These are phyloP conservation scores for Lethenteron camtschaticum DNA, from an alignment of 2,113 vertebrate genomes.

Conservation along the genomic window DNA sequence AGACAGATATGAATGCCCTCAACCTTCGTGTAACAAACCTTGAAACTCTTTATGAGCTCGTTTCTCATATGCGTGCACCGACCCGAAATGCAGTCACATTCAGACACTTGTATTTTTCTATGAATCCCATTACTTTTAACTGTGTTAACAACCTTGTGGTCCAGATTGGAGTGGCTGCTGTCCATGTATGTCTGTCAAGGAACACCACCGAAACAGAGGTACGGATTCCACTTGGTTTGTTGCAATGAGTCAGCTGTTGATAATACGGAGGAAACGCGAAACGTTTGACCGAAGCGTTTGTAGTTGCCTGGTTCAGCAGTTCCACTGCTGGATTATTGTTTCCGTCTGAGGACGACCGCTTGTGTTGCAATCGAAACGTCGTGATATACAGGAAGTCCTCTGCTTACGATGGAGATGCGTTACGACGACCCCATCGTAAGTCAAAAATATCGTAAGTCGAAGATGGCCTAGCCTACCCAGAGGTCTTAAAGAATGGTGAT, in stretches of 20 bases:
- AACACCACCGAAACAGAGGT: conserved; percentile 69
- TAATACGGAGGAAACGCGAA: neutral
- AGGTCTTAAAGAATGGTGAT: too few relatives aligned
- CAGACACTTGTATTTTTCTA: neutral
- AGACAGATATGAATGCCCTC: neutral
- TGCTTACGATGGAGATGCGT: too few relatives aligned
- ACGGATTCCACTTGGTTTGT: conserved; percentile 12
- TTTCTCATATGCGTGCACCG: neutral
- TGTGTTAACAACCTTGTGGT: neutral
- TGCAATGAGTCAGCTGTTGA: neutral
- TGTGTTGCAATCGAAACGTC: neutral
- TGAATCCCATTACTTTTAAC: neutral
- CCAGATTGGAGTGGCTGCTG: conserved; percentile 70
- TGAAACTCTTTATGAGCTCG: neutral
- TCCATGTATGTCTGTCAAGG: conserved; percentile 53
- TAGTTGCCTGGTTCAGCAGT: neutral
- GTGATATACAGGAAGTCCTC: neutral
- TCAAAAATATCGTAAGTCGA: too few relatives aligned
- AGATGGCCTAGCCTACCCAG: too few relatives aligned
- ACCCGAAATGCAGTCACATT: neutral
- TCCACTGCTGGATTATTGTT: neutral
- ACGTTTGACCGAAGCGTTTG: too few relatives aligned
- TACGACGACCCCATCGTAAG: too few relatives aligned
- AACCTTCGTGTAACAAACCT: neutral
- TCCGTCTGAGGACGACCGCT: neutral